Conservation (phyloP, 2,797 vertebrate genomes). For the Emys orbicularis region DNA sequence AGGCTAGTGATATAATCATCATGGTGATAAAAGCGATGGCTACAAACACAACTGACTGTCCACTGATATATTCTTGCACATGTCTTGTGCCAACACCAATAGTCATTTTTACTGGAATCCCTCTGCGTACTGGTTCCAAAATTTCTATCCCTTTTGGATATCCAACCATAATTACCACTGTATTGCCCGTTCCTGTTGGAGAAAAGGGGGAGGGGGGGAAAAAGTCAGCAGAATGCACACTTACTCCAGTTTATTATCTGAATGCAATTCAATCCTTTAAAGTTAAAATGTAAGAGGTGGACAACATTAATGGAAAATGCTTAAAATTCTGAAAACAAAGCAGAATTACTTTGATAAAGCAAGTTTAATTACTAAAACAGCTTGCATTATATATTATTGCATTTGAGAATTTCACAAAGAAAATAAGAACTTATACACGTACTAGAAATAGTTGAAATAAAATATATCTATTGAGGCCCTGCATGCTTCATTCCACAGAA, state of each 20-base stretch:
- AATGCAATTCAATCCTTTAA: not conserved
- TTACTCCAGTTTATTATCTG: not conserved
- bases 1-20: slow-evolving; percentile 86
- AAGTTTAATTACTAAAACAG: not conserved
- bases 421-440: not conserved
- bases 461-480: not conserved
- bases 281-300: not conserved
- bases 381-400: too few relatives aligned
- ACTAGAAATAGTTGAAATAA: not conserved
- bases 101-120: slow-evolving; percentile 82
- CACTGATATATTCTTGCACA: slow-evolving; percentile 81
- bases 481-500: not conserved
- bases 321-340: not conserved
- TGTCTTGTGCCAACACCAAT: slow-evolving; percentile 82
- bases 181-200: slow-evolving; percentile 82
- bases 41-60: slow-evolving; percentile 86
- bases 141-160: slow-evolving; percentile 86
- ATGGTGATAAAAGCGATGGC: slow-evolving; percentile 87
- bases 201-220: not conserved
- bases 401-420: not conserved
- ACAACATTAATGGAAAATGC: not conserved
- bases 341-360: not conserved
- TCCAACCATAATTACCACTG: slow-evolving; percentile 86
- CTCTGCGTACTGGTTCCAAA: slow-evolving; percentile 81
- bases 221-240: not conserved